A percentile compares a stretch with the other conserved stretches of the same genome.
Conservation (phyloP, 2,797 vertebrate genomes). For the Chromobotia macracanthus region DNA sequence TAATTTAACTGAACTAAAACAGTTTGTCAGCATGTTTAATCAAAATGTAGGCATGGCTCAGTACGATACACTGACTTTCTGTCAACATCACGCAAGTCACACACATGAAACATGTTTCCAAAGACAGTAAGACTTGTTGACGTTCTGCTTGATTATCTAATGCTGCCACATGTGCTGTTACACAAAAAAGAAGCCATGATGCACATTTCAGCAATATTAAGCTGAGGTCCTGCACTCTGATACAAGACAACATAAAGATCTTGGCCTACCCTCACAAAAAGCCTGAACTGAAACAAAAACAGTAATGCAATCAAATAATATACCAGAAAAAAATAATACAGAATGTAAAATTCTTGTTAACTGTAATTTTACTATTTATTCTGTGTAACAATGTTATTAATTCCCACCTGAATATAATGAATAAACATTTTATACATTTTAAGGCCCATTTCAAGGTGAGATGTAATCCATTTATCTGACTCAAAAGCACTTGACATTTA, state of each 20-base stretch:
- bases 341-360: slow-evolving; percentile 28
- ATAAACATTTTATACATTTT: slow-evolving; percentile 31
- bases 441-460: slow-evolving; percentile 64
- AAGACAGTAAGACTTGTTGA: slow-evolving; percentile 2
- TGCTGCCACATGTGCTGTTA: slow-evolving; percentile 5
- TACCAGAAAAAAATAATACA: slow-evolving; percentile 23
- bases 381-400: neutral
- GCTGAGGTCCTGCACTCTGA: neutral
- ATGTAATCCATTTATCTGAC: slow-evolving; percentile 29
- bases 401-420: slow-evolving; percentile 23
- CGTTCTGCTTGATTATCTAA: slow-evolving; percentile 29
- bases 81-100: neutral
- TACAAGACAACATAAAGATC: neutral
- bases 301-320: slow-evolving; percentile 8
- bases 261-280: neutral
- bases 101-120: neutral
- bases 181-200: neutral
- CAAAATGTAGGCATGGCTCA: slow-evolving; percentile 31
- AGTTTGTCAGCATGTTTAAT: slow-evolving; percentile 14
- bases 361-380: neutral
- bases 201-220: neutral
- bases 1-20: slow-evolving; percentile 18
- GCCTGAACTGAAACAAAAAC: neutral
- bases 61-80: slow-evolving; percentile 26
- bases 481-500: slow-evolving; percentile 33